These are phyloP conservation scores for Todus mexicanus DNA, from an alignment of 2,797 vertebrate genomes.

Conservation along the genomic window DNA sequence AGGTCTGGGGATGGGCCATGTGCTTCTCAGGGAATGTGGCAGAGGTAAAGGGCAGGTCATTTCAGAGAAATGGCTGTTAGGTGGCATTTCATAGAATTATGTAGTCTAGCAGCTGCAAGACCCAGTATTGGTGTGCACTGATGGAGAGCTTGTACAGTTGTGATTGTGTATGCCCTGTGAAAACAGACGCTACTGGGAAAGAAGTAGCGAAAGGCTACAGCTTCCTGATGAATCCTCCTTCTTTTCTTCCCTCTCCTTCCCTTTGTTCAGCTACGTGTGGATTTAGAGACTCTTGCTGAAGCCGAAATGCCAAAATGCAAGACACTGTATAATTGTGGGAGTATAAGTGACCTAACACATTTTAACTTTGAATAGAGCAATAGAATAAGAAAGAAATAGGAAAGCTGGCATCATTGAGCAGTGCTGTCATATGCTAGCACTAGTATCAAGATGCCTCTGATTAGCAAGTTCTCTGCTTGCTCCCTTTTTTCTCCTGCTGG, in stretches of 20 bases:
- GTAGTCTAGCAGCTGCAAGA: neutral
- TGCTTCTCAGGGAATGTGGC: neutral
- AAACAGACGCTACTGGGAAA: fast-evolving
- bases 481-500: neutral
- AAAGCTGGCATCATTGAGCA: neutral
- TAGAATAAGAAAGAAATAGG: neutral
- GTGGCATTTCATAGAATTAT: neutral
- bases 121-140: neutral
- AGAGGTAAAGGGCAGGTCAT: neutral
- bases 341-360: neutral
- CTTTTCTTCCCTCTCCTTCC: neutral
- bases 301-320: neutral
- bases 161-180: neutral
- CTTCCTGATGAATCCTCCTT: neutral
- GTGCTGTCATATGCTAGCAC: neutral
- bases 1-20: neutral
- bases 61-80: neutral
- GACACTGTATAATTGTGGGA: neutral
- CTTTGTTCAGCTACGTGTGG: fast-evolving
- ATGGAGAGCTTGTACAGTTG: neutral
- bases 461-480: neutral
- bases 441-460: neutral
- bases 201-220: neutral
- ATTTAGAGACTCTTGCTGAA: neutral
- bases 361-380: neutral